Conservation (phyloP, 2,797 vertebrate species). For the Aotus griseimembra region DNA sequence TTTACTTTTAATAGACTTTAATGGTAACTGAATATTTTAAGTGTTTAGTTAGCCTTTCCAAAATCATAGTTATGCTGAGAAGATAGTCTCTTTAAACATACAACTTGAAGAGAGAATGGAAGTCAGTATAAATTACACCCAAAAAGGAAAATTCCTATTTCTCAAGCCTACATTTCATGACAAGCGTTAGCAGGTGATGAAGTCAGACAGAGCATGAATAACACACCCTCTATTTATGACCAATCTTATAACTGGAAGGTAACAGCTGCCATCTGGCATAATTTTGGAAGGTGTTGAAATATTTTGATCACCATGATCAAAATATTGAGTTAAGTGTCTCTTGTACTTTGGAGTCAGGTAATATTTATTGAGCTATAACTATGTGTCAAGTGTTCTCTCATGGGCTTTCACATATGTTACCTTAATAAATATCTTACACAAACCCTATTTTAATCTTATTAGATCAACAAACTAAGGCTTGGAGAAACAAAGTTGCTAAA, state of each 20-base stretch:
- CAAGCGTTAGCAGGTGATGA: slow-evolving; percentile 30
- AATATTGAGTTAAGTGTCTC: slow-evolving; percentile 29
- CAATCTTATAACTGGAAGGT: slow-evolving; percentile 15
- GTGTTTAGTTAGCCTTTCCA: slow-evolving; percentile 56
- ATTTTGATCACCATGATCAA: background rate
- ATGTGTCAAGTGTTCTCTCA: background rate
- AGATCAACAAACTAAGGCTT: background rate
- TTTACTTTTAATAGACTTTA: slow-evolving; percentile 73
- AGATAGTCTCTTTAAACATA: background rate
- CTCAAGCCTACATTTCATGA: background rate
- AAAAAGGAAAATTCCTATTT: slow-evolving; percentile 14
- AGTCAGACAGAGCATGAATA: slow-evolving; percentile 3
- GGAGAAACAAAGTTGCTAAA: background rate
- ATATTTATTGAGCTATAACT: slow-evolving; percentile 33
- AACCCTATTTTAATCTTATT: background rate
- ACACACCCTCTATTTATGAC: slow-evolving; percentile 30
- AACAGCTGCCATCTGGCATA: slow-evolving; percentile 42
- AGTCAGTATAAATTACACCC: slow-evolving; percentile 24
- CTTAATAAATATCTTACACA: background rate
- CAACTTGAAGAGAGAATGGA: slow-evolving; percentile 36
- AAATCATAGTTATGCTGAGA: background rate
- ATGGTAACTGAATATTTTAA: slow-evolving; percentile 67
- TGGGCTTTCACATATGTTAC: background rate
- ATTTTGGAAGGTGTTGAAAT: slow-evolving; percentile 5
- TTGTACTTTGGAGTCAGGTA: slow-evolving; percentile 18